Evolutionary conservation across 2,113 vertebrate genomes (phyloP), one percentile per base, ranked within the genome.

Genomic region (Austrofundulus limnaeus): DNA sequence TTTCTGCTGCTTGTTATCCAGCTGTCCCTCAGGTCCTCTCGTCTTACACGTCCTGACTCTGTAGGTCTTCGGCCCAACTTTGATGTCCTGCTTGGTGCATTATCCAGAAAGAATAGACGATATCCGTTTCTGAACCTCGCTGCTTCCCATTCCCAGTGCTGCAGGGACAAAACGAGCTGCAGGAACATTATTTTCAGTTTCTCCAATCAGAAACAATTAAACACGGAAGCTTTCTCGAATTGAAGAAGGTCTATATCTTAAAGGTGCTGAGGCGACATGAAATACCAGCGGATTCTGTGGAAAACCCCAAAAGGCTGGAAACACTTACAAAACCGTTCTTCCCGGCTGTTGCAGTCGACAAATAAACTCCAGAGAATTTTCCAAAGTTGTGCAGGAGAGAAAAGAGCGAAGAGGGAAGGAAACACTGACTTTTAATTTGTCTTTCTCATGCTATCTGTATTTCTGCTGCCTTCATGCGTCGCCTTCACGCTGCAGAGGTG

Each of bases 291-390:
- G 75, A 91, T 85, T 75, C 59, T 61, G 50, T 82, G 80, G 86
- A 89, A 89, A 90, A 85, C 79, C 72, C 61, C 65, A 70, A 76
- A 72, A 80, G 81, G 76, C 82, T 91, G 87, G 89, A 91, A 91
- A 89, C 82, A 90, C 85, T 88, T 84, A 85, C 47, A 85, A 71
- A 28, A 69, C 70, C 66, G 49, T 79, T 85, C 77, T 88, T 80
- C 78, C 86, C 70, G 78, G 66, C 75, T 75, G 78, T 77, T 83
- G 88, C 73, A 75, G 80, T 88, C 85, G 82, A 80, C 85, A 91
- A 90, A 88, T 84, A 89, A 89, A 89, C 83, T 81, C 71, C 86
- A 88, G 84, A 83, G 82, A 77, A 81, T 83, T 90, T 91, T 90
- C 89, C 87, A 90, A 89, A 88, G 85, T 88, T 78, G 71, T 60